phyloP scores from a whole-genome alignment of 1,140 invertebrate species.

The Macrobrachium rosenbergii region DNA sequence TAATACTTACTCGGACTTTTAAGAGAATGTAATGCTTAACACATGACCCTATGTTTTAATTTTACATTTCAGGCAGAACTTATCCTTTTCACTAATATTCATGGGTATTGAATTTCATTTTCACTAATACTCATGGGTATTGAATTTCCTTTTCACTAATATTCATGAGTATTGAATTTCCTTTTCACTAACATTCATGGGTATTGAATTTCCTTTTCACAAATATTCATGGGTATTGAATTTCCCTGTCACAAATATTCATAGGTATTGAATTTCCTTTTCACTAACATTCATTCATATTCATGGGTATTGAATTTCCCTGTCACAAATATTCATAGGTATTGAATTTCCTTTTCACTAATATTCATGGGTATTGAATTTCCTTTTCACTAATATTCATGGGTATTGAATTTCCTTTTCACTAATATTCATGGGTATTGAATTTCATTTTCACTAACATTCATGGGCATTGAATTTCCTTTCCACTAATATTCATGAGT shows the following conservation, averaged over 20 bases:
- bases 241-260: neutral
- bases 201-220: neutral
- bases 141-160: neutral
- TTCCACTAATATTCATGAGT: neutral
- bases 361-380: neutral
- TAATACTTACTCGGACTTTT: too few relatives aligned
- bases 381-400: neutral
- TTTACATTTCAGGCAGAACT: too few relatives aligned
- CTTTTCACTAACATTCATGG: neutral
- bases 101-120: constrained; percentile 1
- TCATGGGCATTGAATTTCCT: neutral
- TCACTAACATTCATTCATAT: too few relatives aligned
- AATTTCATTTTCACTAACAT: neutral
- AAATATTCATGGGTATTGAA: neutral
- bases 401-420: neutral
- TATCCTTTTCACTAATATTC: neutral
- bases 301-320: neutral
- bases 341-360: neutral
- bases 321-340: neutral
- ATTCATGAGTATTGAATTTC: neutral
- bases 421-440: neutral
- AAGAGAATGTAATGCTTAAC: too few relatives aligned
- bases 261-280: neutral
- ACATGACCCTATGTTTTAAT: too few relatives aligned
- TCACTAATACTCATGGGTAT: neutral